These are phyloP conservation scores for Tolypeutes matacus DNA, from an alignment of 2,797 vertebrate genomes.

Conservation along the genomic window DNA sequence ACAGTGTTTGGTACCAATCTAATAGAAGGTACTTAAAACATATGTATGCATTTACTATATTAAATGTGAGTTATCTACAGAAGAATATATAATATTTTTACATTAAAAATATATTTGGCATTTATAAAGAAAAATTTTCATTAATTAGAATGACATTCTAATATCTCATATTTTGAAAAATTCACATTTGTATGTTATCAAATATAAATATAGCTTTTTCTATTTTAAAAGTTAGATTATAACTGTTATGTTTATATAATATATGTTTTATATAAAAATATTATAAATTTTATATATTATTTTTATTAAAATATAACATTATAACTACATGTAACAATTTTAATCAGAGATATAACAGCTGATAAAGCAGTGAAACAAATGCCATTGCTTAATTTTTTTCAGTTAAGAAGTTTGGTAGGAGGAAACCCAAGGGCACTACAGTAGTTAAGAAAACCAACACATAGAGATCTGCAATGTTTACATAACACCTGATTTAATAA, in stretches of 20 bases:
- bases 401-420: too few relatives aligned
- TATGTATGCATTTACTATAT: neutral
- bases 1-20: neutral
- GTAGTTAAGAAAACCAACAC: too few relatives aligned
- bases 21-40: neutral
- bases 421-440: too few relatives aligned
- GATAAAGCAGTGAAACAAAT: too few relatives aligned
- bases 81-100: neutral
- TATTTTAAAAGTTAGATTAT: too few relatives aligned
- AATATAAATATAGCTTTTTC: neutral
- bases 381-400: too few relatives aligned
- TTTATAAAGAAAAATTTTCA: neutral
- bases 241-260: too few relatives aligned
- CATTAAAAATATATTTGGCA: neutral
- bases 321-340: neutral
- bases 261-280: too few relatives aligned
- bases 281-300: too few relatives aligned
- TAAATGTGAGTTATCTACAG: neutral
- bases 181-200: neutral
- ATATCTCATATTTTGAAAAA: neutral
- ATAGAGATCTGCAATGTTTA: too few relatives aligned
- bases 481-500: too few relatives aligned
- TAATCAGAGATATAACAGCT: neutral
- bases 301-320: too few relatives aligned
- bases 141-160: neutral